phyloP scores from a whole-genome alignment of 2,797 vertebrate genomes.

The Neopelma chrysocephalum region DNA sequence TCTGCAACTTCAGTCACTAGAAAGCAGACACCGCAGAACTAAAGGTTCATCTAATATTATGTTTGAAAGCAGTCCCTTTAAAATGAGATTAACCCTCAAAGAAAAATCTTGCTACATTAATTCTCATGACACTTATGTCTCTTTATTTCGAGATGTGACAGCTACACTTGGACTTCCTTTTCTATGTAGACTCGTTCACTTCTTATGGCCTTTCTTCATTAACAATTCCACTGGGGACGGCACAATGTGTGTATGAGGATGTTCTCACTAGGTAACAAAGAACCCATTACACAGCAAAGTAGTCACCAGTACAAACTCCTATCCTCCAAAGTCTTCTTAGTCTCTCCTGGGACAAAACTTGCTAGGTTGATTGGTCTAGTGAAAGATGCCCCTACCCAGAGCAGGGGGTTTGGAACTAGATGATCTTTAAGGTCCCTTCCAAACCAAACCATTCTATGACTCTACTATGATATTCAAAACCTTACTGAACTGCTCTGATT shows the following conservation, averaged over 20 bases:
- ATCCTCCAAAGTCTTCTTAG: too few relatives aligned
- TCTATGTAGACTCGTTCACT: background rate
- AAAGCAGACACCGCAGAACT: background rate
- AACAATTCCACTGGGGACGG: background rate
- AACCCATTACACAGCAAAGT: background rate
- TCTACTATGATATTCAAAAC: background rate
- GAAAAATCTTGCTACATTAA: background rate
- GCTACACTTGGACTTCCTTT: background rate
- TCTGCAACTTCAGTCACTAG: background rate
- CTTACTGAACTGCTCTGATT: background rate
- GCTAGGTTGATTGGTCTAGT: background rate
- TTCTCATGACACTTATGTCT: background rate
- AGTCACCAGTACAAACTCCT: background rate
- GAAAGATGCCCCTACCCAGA: background rate
- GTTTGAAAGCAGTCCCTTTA: background rate
- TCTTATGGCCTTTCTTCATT: background rate
- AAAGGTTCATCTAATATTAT: background rate
- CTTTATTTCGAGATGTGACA: background rate
- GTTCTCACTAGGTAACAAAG: accelerated
- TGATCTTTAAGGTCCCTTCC: background rate
- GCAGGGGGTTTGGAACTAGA: background rate
- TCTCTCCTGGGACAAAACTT: background rate
- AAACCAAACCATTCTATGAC: background rate
- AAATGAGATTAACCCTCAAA: background rate
- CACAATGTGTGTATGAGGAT: background rate